A percentile compares a stretch with the other conserved stretches of the same genome.
These are phyloP conservation scores for Spialia ferax DNA, from an alignment of 2,888 invertebrate genomes.

Conservation along the genomic window DNA sequence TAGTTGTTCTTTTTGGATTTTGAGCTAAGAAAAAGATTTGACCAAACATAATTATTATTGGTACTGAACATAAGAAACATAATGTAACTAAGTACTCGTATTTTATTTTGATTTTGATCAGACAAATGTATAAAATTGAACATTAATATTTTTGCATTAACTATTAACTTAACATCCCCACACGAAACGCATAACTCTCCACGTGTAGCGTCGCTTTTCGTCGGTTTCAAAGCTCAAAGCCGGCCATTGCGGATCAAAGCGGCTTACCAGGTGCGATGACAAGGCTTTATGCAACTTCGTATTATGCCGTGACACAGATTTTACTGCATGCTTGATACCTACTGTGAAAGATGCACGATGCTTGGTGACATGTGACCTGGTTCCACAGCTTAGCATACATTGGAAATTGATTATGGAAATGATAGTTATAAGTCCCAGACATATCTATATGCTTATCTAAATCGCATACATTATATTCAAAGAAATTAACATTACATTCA, in stretches of 20 bases:
- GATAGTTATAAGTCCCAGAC: neutral
- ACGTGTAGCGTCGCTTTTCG: neutral
- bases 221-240: slow-evolving; percentile 14
- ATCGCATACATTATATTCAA: too few relatives aligned
- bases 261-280: slow-evolving; percentile 27
- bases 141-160: too few relatives aligned
- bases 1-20: too few relatives aligned
- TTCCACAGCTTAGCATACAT: slow-evolving; percentile 2
- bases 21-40: too few relatives aligned
- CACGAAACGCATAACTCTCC: slow-evolving; percentile 5
- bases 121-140: too few relatives aligned
- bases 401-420: neutral
- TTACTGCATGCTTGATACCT: slow-evolving; percentile 25
- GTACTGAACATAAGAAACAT: too few relatives aligned
- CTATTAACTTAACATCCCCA: neutral
- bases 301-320: slow-evolving; percentile 35
- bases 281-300: slow-evolving; percentile 30
- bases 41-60: too few relatives aligned
- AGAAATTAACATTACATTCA: too few relatives aligned
- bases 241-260: slow-evolving; percentile 25
- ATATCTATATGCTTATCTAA: too few relatives aligned
- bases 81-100: too few relatives aligned
- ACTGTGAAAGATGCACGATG: slow-evolving; percentile 16
- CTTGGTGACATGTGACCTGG: slow-evolving; percentile 18
- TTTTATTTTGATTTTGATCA: too few relatives aligned